Evolutionary conservation across 2,113 vertebrate genomes (phyloP).

Genomic region (Gadus chalcogrammus): DNA sequence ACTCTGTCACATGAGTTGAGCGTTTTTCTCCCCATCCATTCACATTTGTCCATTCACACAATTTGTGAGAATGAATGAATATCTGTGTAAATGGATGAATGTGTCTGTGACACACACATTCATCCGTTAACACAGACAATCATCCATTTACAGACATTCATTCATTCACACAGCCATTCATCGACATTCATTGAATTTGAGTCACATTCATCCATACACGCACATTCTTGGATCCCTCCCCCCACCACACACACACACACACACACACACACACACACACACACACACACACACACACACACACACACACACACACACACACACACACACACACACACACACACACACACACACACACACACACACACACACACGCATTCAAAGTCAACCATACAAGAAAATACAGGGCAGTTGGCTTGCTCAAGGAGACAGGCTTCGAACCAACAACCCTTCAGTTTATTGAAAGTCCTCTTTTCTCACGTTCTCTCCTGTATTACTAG

Average conservation of each 20-base stretch:
- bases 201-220: neutral
- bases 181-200: neutral
- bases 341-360: slow-evolving; percentile 5
- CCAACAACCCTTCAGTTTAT: too few relatives aligned
- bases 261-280: slow-evolving; percentile 4
- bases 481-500: too few relatives aligned
- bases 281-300: slow-evolving; percentile 6
- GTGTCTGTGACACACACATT: neutral
- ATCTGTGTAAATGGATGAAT: too few relatives aligned
- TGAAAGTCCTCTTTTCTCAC: too few relatives aligned
- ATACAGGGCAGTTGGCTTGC: neutral
- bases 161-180: too few relatives aligned
- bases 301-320: slow-evolving; percentile 3
- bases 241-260: neutral
- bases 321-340: slow-evolving; percentile 4
- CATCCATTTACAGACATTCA: too few relatives aligned
- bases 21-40: too few relatives aligned
- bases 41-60: too few relatives aligned
- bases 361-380: slow-evolving; percentile 3
- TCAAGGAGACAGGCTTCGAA: too few relatives aligned
- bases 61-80: too few relatives aligned
- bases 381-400: slow-evolving; percentile 8
- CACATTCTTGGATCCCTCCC: neutral
- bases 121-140: neutral
- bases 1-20: too few relatives aligned